These are phyloP conservation scores for Sardina pilchardus DNA, from an alignment of 2,113 vertebrate species.

Conservation along the genomic window DNA sequence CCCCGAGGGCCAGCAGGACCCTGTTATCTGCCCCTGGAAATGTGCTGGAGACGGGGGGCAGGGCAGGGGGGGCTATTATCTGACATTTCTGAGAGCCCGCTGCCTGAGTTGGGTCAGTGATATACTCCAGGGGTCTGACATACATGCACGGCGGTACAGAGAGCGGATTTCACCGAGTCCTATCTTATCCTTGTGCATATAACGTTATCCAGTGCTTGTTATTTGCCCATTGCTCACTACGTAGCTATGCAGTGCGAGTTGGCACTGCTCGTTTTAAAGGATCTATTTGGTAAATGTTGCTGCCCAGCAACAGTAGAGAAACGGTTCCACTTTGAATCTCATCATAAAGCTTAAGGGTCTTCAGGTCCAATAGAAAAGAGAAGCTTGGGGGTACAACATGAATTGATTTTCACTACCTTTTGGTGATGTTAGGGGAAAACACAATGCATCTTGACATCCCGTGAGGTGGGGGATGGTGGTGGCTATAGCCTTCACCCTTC, in stretches of 20 bases:
- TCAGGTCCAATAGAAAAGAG: background rate
- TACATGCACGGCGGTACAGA: background rate
- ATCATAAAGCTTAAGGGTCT: background rate
- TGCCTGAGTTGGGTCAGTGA: slow-evolving; percentile 15
- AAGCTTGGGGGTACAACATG: background rate
- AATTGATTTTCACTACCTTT: background rate
- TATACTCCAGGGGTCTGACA: slow-evolving; percentile 20
- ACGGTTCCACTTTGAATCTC: background rate
- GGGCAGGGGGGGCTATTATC: background rate
- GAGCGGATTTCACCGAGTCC: background rate
- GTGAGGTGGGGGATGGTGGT: background rate
- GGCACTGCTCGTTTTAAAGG: background rate
- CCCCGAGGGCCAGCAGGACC: slow-evolving; percentile 7
- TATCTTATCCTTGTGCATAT: slow-evolving; percentile 1
- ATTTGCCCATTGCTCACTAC: background rate
- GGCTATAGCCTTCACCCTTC: background rate
- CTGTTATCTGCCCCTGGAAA: slow-evolving; percentile 25
- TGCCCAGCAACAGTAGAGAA: background rate
- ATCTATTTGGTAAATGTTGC: background rate
- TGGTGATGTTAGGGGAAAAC: background rate
- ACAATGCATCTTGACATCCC: background rate
- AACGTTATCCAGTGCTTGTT: background rate
- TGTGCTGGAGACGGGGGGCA: background rate
- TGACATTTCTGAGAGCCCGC: slow-evolving; percentile 25
- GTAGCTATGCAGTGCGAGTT: background rate